phyloP scores from a whole-genome alignment of 1,140 invertebrate species.

The Hycleus phaleratus region DNA sequence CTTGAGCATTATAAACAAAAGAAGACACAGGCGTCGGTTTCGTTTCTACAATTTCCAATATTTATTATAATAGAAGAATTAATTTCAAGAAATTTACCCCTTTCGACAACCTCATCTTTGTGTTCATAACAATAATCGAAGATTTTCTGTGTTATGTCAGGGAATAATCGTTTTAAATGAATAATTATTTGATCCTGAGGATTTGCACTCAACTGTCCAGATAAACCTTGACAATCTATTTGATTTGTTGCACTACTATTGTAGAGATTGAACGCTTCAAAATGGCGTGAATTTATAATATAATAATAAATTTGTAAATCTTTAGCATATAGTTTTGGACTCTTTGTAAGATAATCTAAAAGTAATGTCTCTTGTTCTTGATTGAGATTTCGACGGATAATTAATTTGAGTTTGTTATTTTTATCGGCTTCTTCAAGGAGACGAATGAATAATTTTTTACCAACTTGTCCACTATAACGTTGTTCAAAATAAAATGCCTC shows the following conservation, averaged over 20 bases:
- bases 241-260: slow-evolving; percentile 1
- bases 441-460: slow-evolving; percentile 22
- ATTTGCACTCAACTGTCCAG: slow-evolving; percentile 21
- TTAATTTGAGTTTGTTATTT: slow-evolving; percentile 9
- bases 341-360: slow-evolving; percentile 29
- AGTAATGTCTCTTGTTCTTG: slow-evolving; percentile 30
- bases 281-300: slow-evolving; percentile 28
- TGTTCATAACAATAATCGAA: slow-evolving; percentile 27
- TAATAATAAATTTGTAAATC: slow-evolving; percentile 35
- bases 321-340: slow-evolving; percentile 15
- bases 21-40: slow-evolving; percentile 33
- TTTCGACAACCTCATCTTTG: slow-evolving; percentile 21
- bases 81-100: slow-evolving; percentile 11
- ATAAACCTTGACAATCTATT: slow-evolving; percentile 23
- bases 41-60: slow-evolving; percentile 15
- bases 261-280: slow-evolving; percentile 33
- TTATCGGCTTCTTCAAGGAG: slow-evolving; percentile 24
- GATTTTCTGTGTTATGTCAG: slow-evolving; percentile 27
- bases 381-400: slow-evolving; percentile 25
- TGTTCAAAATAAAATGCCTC: slow-evolving; percentile 36
- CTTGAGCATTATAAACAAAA: slow-evolving; percentile 30
- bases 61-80: slow-evolving; percentile 1
- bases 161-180: slow-evolving; percentile 25
- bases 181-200: slow-evolving; percentile 24
- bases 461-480: slow-evolving; percentile 10